phyloP scores from a whole-genome alignment of 2,888 invertebrate genomes.

The Leptinotarsa peninsularis region DNA sequence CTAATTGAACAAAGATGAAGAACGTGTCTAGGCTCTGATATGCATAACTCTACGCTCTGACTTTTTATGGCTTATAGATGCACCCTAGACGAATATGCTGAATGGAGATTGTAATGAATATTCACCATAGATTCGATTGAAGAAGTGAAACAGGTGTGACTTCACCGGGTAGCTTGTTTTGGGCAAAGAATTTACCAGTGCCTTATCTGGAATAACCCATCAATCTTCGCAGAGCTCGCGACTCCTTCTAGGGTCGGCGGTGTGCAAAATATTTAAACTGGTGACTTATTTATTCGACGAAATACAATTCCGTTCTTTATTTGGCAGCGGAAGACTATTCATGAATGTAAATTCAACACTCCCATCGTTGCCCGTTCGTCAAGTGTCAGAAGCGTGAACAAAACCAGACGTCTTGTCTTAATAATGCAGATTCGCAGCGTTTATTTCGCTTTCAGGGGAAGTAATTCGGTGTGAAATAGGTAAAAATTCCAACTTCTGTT shows the following conservation, averaged over 20 bases:
- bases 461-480: background rate
- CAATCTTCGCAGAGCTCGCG: too few species aligned
- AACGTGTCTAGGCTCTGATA: too few species aligned
- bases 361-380: slow-evolving; percentile 2
- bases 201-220: too few species aligned
- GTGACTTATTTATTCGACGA: background rate
- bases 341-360: background rate
- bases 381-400: slow-evolving; percentile 6
- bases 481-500: background rate
- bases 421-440: background rate
- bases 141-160: too few species aligned
- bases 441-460: slow-evolving; percentile 1
- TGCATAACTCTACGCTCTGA: too few species aligned
- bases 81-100: too few species aligned
- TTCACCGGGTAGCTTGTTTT: too few species aligned
- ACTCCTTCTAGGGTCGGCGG: background rate
- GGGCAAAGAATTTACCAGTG: too few species aligned
- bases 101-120: too few species aligned
- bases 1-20: too few species aligned
- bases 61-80: too few species aligned
- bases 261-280: background rate
- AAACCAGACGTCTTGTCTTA: background rate
- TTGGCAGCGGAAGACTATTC: slow-evolving; percentile 1
- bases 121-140: too few species aligned
- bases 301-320: slow-evolving; percentile 6